phyloP scores from a whole-genome alignment of 2,113 vertebrate genomes.

The Andinoacara biseriatus region DNA sequence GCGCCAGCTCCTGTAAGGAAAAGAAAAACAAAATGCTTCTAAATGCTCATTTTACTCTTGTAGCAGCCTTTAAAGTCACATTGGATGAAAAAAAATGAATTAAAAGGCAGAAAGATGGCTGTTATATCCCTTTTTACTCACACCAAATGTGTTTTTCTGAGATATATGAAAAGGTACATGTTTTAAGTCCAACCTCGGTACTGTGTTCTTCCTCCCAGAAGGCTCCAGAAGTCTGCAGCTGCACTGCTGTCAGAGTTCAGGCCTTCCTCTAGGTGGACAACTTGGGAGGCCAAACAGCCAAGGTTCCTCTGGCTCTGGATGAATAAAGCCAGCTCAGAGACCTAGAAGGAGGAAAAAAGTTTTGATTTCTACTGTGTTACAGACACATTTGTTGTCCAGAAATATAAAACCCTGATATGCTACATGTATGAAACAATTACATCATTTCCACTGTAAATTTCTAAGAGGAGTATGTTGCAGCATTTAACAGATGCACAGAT shows the following conservation, averaged over 20 bases:
- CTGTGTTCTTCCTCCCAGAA: slow-evolving; percentile 76
- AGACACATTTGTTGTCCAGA: no score
- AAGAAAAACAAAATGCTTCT: neutral
- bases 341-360: slow-evolving; percentile 56
- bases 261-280: slow-evolving; percentile 80
- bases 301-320: slow-evolving; percentile 76
- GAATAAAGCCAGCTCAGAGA: slow-evolving; percentile 67
- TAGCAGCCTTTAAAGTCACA: no score
- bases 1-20: slow-evolving; percentile 62
- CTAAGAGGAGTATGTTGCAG: neutral
- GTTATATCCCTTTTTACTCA: no score
- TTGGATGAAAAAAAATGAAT: neutral
- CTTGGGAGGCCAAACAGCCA: slow-evolving; percentile 73
- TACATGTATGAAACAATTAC: neutral
- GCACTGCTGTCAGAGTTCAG: slow-evolving; percentile 66
- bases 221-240: slow-evolving; percentile 79
- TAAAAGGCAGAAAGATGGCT: no score
- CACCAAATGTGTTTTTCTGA: neutral
- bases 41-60: neutral
- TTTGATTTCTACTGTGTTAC: neutral
- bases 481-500: neutral
- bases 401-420: neutral
- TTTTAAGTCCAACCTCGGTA: slow-evolving; percentile 72
- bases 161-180: neutral
- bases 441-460: neutral